Base-by-base conservation (phyloP, 2,113 vertebrate genomes). In the Rafetus swinhoei region DNA sequence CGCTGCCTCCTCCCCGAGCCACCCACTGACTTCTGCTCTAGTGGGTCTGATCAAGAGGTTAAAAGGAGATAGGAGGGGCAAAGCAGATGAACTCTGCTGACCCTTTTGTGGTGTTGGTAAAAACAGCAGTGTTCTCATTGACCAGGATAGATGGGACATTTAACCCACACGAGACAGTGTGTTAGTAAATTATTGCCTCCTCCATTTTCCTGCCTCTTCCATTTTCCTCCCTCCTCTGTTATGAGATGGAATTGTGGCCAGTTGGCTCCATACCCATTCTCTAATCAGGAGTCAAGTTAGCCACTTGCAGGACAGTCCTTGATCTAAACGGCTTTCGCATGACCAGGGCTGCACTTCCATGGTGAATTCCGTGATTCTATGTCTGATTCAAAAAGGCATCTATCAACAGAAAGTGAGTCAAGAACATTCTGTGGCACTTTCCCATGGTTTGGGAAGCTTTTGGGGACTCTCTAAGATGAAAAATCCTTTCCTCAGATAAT, bases 171-270 rank as follows among this genome's bases (percentile, higher is more conserved):
- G 94, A 91, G 93, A 96, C 93, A 84, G 14, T 45, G 92, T 32
- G 88, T 85, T 97, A 96, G 93, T 95, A 95, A 95, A 97, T 97
- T 95, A 96, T 97, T 97, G 97, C 96, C 97, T 96, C 96, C 96
- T 96, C 95, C 90, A 94, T 97, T 45, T 45, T 45, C 45, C 93
- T 94, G 93, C 89, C 60, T 91, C 91, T n/a, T 96, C 95, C 90
- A 94, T 97, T 45, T 45, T 45, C 45, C 93, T 94, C 94, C 89
- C 60, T 91, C 91, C 79, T 92, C 97, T 96, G 91, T 97, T 81
- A 92, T 22, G 3, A n/a, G 90, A 59, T 50, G 90, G 85, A 94
- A 85, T 2, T 81, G 88, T 80, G 96, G 91, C 90, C 93, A 9
- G 94, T 81, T 94, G 86, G 3, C 89, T 83, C 76, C 2, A 7